Conservation (phyloP, 2,113 vertebrate genomes). For the Rhinoderma darwinii region DNA sequence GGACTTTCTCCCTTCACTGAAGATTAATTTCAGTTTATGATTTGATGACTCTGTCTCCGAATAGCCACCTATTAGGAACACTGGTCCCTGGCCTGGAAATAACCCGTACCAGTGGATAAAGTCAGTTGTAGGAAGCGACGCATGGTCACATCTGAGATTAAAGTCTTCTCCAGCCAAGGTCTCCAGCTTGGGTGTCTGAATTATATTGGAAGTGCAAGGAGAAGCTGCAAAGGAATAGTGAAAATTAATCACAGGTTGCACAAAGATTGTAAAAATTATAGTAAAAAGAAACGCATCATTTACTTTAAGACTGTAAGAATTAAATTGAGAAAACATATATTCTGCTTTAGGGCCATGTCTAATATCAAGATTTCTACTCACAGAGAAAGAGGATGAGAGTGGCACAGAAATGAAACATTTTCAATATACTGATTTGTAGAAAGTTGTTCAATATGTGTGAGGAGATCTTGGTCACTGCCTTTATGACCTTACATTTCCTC, state of each 20-base stretch:
- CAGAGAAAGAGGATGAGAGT: constrained; percentile 1
- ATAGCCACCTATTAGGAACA: background rate
- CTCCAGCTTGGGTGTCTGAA: background rate
- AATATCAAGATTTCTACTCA: background rate
- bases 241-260: too few relatives aligned
- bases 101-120: constrained; percentile 3
- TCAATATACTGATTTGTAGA: background rate
- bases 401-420: background rate
- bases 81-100: background rate
- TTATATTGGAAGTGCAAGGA: constrained; percentile 12
- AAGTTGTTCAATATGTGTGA: background rate
- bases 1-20: constrained; percentile 5
- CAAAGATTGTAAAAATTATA: too few relatives aligned
- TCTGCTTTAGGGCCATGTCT: background rate
- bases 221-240: background rate
- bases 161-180: background rate
- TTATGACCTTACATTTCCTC: background rate
- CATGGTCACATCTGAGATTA: constrained; percentile 10
- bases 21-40: background rate
- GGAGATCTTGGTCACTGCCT: background rate
- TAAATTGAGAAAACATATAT: background rate
- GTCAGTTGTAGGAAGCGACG: background rate
- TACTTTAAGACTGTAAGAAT: background rate
- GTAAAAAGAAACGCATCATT: too few relatives aligned
- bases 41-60: background rate